Evolutionary conservation across 1,140 invertebrate species (phyloP), one percentile per base, ranked within the genome.

Genomic region (Penaeus japonicus): DNA sequence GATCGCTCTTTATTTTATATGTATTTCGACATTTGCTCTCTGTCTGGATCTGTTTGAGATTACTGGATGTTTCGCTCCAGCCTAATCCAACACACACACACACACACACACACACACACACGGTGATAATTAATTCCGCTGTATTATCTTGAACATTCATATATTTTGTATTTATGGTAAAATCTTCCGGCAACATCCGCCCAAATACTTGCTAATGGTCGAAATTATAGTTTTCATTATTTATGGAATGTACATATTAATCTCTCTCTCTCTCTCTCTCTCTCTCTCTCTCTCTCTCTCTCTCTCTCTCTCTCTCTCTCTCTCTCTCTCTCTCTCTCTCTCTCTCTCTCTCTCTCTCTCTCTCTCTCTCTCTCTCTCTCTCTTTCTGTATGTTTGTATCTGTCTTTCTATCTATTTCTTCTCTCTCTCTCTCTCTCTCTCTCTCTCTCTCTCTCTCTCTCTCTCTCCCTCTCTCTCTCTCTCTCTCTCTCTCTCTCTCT

Each of bases 261-360:
- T 78, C 75, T 78, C 75, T 78, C 75, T 78, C 75, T 78, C 75
- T 78, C 75, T 78, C 75, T 78, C 75, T 78, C 75, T 77, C 32
- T 20, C 32, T 27, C 32, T 77, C 24, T 35, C n/a, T 77, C 24
- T 77, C 24, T 5, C 20, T 30, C 35, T 32, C 27, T 35, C 27
- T 39, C 5, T 32, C 27, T 17, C 27, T 39, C 27, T 17, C 35
- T 39, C 35, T 35, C 35, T 39, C 27, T 35, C 35, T 12, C 5
- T 5, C 73, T 5, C 4, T 20, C 32, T 27, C 5, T 5, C 24
- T 17, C 5, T 5, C 5, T 4, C 73, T 5, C 4, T 20, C 27
- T 17, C 27, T 35, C 27, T 32, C 27, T 35, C 30, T 3, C 27
- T 32, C 75, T 17, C 35, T 30, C 35, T 12, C 27, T 17, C 27